Conservation (phyloP, 2,797 vertebrate genomes). For the Sebastes iracundus region DNA sequence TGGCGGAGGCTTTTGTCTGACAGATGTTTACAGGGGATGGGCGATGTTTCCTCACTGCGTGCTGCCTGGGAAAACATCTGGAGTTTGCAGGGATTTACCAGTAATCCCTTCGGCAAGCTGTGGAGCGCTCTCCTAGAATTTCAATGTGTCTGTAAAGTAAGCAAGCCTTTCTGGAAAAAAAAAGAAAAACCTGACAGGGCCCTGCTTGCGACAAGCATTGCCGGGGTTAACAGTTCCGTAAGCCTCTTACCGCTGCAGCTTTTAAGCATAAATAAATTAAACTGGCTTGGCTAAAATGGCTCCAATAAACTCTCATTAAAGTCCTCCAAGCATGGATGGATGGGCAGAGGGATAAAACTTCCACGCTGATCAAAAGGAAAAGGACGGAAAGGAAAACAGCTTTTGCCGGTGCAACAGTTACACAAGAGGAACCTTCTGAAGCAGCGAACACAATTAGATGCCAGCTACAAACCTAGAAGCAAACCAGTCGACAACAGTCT, state of each 20-base stretch:
- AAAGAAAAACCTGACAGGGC: not conserved
- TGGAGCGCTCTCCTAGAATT: slow-evolving; percentile 66
- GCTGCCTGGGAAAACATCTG: slow-evolving; percentile 81
- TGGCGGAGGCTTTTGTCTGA: slow-evolving; percentile 76
- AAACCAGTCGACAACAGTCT: slow-evolving; percentile 11
- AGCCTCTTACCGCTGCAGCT: slow-evolving; percentile 73
- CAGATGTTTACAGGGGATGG: slow-evolving; percentile 81
- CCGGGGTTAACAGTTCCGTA: slow-evolving; percentile 69
- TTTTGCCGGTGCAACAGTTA: slow-evolving; percentile 18
- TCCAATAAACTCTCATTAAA: slow-evolving; percentile 72
- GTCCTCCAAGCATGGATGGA: slow-evolving; percentile 43
- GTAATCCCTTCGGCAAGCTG: slow-evolving; percentile 78
- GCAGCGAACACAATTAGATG: slow-evolving; percentile 20
- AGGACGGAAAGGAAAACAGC: slow-evolving; percentile 1
- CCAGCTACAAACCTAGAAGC: slow-evolving; percentile 6
- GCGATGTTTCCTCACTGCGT: slow-evolving; percentile 66
- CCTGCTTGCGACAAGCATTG: slow-evolving; percentile 47
- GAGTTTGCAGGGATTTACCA: slow-evolving; percentile 77
- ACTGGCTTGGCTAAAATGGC: slow-evolving; percentile 62
- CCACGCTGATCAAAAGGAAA: slow-evolving; percentile 42
- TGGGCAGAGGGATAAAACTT: slow-evolving; percentile 50
- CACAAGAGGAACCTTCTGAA: slow-evolving; percentile 26
- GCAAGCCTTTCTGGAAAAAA: slow-evolving; percentile 46
- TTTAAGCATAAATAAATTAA: slow-evolving; percentile 77
- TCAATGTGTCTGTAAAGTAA: slow-evolving; percentile 71